Conservation (phyloP, 2,888 invertebrate genomes). For the Syritta pipiens region DNA sequence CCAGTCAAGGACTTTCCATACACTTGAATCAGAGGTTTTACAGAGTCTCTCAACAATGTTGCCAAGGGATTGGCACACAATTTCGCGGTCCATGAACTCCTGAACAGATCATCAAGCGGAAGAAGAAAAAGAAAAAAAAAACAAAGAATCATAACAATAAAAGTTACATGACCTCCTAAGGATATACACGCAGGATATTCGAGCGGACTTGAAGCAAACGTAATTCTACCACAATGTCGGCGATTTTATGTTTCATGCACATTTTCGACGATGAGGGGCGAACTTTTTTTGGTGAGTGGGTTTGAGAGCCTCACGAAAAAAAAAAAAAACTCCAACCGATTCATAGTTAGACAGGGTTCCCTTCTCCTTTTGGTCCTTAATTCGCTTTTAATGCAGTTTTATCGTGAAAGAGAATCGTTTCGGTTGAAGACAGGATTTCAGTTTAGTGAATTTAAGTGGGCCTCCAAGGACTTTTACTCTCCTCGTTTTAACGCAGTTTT, state of each 20-base stretch:
- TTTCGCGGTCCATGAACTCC: constrained; percentile 40
- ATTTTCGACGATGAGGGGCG: constrained; percentile 12
- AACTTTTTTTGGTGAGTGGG: too few relatives aligned
- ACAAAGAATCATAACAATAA: constrained; percentile 21
- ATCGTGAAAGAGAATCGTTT: constrained; percentile 16
- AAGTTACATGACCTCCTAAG: constrained; percentile 27
- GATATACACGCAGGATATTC: constrained; percentile 17
- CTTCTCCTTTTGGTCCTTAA: constrained; percentile 26
- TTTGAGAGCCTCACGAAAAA: too few relatives aligned
- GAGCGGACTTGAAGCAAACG: constrained; percentile 4
- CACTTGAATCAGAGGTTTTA: too few relatives aligned
- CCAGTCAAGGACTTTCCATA: too few relatives aligned
- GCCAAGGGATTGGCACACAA: not conserved
- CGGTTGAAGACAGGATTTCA: too few relatives aligned
- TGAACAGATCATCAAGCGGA: constrained; percentile 22
- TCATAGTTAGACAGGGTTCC: too few relatives aligned
- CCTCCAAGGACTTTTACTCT: not conserved
- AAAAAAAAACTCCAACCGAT: too few relatives aligned
- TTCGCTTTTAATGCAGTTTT: constrained; percentile 48
- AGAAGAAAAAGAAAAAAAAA: not conserved
- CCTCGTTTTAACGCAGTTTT: not conserved
- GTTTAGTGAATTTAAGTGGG: not conserved
- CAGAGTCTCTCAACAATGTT: too few relatives aligned
- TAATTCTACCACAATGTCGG: constrained; percentile 3
- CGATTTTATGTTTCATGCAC: constrained; percentile 6